These are phyloP conservation scores for Fabriciana adippe DNA, from an alignment of 2,888 invertebrate species.

Conservation along the genomic window DNA sequence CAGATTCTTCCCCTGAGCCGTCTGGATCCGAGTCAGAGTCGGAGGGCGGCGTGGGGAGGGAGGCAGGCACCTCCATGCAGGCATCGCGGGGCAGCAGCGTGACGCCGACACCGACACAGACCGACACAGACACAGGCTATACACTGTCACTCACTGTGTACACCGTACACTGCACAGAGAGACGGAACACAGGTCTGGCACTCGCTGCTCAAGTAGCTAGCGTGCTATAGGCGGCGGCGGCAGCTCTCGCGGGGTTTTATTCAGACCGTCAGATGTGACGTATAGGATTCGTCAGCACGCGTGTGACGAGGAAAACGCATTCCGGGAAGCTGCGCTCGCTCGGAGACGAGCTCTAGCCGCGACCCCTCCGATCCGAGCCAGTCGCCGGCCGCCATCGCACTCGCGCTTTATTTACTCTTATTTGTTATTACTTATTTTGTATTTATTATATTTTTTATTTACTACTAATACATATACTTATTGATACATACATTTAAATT, in stretches of 20 bases:
- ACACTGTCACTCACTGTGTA: slow-evolving; percentile 32
- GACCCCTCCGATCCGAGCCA: not conserved
- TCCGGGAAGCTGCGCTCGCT: slow-evolving; percentile 67
- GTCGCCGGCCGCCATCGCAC: not conserved
- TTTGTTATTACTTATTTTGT: no score
- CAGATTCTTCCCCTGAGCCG: slow-evolving; percentile 66
- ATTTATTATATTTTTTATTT: no score
- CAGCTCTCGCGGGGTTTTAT: slow-evolving; percentile 61
- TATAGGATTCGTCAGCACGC: slow-evolving; percentile 65
- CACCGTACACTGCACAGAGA: slow-evolving; percentile 7
- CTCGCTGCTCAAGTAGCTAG: slow-evolving; percentile 19
- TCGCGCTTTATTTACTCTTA: not conserved
- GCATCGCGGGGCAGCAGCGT: slow-evolving; percentile 76
- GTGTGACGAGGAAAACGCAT: slow-evolving; percentile 73
- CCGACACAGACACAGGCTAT: slow-evolving; percentile 15
- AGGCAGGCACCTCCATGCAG: slow-evolving; percentile 65
- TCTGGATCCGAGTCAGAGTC: slow-evolving; percentile 49
- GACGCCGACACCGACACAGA: slow-evolving; percentile 29
- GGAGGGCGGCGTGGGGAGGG: slow-evolving; percentile 55
- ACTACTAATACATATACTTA: no score
- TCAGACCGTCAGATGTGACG: slow-evolving; percentile 71
- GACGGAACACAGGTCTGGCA: slow-evolving; percentile 11
- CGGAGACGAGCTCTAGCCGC: not conserved
- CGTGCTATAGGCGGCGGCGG: slow-evolving; percentile 66
- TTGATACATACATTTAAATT: no score